Percentiles rank a stretch among this genome's conserved stretches.
phyloP scores from a whole-genome alignment of 2,888 invertebrate species.

The Tortrix viridana region DNA sequence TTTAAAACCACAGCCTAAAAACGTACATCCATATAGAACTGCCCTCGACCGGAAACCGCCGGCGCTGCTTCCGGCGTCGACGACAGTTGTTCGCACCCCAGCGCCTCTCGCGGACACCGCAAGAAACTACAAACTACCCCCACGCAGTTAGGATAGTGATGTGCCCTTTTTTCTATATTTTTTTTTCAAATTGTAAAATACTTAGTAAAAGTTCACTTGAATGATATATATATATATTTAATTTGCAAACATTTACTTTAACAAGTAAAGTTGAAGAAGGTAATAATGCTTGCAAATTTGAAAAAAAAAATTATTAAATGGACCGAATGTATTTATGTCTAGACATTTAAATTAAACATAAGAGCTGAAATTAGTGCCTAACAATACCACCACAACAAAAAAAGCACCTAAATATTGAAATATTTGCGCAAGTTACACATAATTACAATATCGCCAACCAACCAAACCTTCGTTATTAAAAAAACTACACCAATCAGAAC shows the following conservation, averaged over 20 bases:
- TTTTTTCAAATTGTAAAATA: no score
- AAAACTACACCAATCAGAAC: slow-evolving; percentile 43
- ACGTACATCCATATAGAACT: slow-evolving; percentile 65
- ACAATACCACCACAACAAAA: no score
- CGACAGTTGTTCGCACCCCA: slow-evolving; percentile 78
- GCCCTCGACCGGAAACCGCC: slow-evolving; percentile 75
- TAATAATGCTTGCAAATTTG: no score
- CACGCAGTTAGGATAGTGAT: slow-evolving; percentile 22
- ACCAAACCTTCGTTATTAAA: slow-evolving; percentile 2
- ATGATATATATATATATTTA: no score
- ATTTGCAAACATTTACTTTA: no score
- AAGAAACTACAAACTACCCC: slow-evolving; percentile 56
- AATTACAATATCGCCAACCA: neutral
- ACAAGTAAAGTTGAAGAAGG: no score
- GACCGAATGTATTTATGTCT: no score
- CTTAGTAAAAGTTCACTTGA: no score
- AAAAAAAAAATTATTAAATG: no score
- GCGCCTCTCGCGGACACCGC: slow-evolving; percentile 75
- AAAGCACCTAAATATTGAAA: neutral
- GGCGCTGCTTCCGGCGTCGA: slow-evolving; percentile 74
- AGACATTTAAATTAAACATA: no score
- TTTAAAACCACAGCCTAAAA: slow-evolving; percentile 59
- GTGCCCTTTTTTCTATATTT: neutral
- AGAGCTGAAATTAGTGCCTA: no score
- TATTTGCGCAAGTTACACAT: neutral